Percentiles rank a stretch among this genome's conserved stretches.
Conservation (phyloP, 2,113 vertebrate genomes). For the Cyanoramphus novaezelandiae region DNA sequence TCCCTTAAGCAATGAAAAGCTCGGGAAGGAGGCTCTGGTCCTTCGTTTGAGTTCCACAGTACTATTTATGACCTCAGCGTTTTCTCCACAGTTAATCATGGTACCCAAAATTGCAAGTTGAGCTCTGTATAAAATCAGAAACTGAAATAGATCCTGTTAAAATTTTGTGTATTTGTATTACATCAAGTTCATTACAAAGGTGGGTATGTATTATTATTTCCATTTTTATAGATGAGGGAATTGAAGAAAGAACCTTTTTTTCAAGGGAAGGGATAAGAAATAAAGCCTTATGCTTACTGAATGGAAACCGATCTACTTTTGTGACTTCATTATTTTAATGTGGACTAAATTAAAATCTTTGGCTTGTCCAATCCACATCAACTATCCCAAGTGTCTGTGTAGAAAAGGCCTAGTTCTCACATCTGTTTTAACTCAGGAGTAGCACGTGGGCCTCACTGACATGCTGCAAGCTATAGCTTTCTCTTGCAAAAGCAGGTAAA, state of each 20-base stretch:
- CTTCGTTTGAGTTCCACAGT: rapidly evolving
- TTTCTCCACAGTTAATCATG: neutral
- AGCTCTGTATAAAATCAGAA: neutral
- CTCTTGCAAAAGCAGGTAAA: constrained; percentile 14
- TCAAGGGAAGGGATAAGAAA: neutral
- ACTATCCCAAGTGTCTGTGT: neutral
- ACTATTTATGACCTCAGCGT: neutral
- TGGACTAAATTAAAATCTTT: neutral
- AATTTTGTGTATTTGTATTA: neutral
- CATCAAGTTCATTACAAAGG: neutral
- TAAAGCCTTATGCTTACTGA: neutral
- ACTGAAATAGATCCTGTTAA: neutral
- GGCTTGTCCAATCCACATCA: neutral
- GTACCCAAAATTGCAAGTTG: neutral
- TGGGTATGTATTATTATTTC: neutral
- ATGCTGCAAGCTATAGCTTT: neutral
- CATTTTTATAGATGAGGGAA: neutral
- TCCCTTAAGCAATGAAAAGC: neutral
- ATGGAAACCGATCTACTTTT: neutral
- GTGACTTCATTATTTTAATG: neutral
- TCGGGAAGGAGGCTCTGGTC: neutral
- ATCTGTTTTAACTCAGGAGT: neutral
- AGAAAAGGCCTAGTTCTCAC: neutral
- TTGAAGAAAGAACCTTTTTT: neutral
- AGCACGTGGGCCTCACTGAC: neutral